These are phyloP conservation scores for Bombyx huttoni DNA, from an alignment of 2,888 invertebrate species.

Conservation along the genomic window DNA sequence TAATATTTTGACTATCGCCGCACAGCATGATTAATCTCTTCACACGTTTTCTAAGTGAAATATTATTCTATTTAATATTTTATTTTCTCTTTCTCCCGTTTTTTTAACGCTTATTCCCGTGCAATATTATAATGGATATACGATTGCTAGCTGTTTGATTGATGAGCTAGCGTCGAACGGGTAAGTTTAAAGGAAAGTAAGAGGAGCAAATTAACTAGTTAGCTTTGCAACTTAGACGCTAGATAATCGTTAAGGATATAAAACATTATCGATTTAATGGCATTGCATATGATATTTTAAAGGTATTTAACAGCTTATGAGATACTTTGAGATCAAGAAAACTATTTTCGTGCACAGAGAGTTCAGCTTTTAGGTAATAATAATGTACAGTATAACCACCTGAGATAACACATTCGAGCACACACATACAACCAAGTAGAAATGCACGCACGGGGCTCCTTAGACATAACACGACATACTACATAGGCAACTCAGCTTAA, in stretches of 20 bases:
- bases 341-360: too few species aligned
- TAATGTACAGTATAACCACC: too few species aligned
- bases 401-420: constrained; percentile 5
- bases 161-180: constrained; percentile 86
- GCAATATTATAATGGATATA: constrained; percentile 51
- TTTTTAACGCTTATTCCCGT: constrained; percentile 59
- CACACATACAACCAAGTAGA: constrained; percentile 15
- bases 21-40: constrained; percentile 56
- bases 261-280: neutral
- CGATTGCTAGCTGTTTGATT: constrained; percentile 83
- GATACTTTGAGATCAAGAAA: too few species aligned
- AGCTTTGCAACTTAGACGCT: constrained; percentile 45
- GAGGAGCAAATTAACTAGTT: constrained; percentile 29
- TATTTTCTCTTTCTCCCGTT: constrained; percentile 63
- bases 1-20: constrained; percentile 18
- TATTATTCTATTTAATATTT: constrained; percentile 43
- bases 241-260: constrained; percentile 8
- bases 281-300: neutral
- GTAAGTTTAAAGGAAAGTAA: constrained; percentile 73
- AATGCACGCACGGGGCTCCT: constrained; percentile 26
- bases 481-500: constrained; percentile 1
- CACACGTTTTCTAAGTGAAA: constrained; percentile 36
- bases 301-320: too few species aligned
- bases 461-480: constrained; percentile 13
- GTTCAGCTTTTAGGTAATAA: too few species aligned